Evolutionary conservation across 2,888 invertebrate species (phyloP).

Genomic region (Ichneumoninae sp.): DNA sequence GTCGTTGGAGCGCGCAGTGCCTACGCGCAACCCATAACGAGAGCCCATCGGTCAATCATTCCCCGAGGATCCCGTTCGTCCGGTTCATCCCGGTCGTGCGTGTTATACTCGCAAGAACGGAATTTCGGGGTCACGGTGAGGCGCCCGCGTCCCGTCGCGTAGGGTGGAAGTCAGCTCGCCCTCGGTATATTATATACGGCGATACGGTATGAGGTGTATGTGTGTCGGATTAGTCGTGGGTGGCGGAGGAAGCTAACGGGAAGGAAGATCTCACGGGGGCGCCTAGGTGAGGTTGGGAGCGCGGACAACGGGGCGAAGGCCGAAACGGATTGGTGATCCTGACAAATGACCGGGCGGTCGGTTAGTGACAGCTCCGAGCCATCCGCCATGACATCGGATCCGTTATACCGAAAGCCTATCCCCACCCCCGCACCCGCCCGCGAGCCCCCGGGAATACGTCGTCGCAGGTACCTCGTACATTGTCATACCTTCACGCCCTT

Average conservation of each 20-base stretch:
- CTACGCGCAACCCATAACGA: slow-evolving; percentile 48
- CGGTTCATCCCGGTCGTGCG: neutral
- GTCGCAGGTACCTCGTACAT: slow-evolving; percentile 65
- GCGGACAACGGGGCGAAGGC: slow-evolving; percentile 48
- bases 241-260: slow-evolving; percentile 59
- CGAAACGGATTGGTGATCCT: slow-evolving; percentile 77
- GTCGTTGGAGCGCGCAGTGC: slow-evolving; percentile 28
- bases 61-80: slow-evolving; percentile 54
- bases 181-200: slow-evolving; percentile 33
- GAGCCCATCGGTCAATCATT: slow-evolving; percentile 63
- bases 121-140: slow-evolving; percentile 49
- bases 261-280: slow-evolving; percentile 66
- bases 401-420: slow-evolving; percentile 61
- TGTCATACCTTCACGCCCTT: slow-evolving; percentile 47
- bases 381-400: slow-evolving; percentile 76
- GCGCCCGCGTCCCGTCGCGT: neutral
- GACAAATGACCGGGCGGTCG: slow-evolving; percentile 82
- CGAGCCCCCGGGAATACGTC: slow-evolving; percentile 65
- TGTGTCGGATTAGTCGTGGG: slow-evolving; percentile 54
- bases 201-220: neutral
- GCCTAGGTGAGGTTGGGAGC: slow-evolving; percentile 51
- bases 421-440: neutral
- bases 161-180: slow-evolving; percentile 42
- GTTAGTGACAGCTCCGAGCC: slow-evolving; percentile 80
- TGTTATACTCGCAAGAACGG: slow-evolving; percentile 26